Percentiles rank a stretch among this genome's conserved stretches.
These are phyloP conservation scores for Apostichopus californicus DNA, from an alignment of 35 echinoderm and acorn worm species.

Conservation along the genomic window DNA sequence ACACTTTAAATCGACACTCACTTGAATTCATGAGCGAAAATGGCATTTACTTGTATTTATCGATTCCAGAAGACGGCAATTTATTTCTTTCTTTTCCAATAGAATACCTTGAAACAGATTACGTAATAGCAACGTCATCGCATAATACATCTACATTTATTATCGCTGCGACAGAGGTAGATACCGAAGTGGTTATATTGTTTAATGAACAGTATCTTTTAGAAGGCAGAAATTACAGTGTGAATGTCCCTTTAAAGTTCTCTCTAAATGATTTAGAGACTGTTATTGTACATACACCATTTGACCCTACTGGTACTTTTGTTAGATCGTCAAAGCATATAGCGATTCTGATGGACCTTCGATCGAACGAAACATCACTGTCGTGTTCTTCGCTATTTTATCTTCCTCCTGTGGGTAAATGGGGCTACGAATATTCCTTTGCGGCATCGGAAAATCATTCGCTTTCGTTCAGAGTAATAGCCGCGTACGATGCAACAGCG, in stretches of 20 bases:
- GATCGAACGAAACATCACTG: background rate
- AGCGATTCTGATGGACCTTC: background rate
- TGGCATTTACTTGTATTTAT: background rate
- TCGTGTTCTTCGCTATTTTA: background rate
- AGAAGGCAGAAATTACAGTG: background rate
- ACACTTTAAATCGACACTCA: background rate
- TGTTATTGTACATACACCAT: background rate
- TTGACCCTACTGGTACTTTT: constrained; percentile 32
- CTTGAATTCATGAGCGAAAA: constrained; percentile 2
- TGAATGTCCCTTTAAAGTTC: background rate
- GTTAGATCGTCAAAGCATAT: background rate
- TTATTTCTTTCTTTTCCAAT: background rate
- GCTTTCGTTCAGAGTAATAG: constrained; percentile 21
- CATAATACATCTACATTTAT: background rate
- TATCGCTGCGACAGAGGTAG: background rate
- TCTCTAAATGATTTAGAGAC: constrained; percentile 6
- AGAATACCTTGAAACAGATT: background rate
- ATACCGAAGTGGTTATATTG: background rate
- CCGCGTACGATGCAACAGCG: background rate
- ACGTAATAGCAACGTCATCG: background rate
- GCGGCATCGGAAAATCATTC: background rate
- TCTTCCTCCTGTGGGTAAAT: constrained; percentile 3
- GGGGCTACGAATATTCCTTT: background rate
- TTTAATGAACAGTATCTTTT: background rate
- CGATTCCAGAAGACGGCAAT: background rate